Conservation (phyloP, 30 jellyfish, hydroid and myxozoan genomes). For the Aurelia sp. region DNA sequence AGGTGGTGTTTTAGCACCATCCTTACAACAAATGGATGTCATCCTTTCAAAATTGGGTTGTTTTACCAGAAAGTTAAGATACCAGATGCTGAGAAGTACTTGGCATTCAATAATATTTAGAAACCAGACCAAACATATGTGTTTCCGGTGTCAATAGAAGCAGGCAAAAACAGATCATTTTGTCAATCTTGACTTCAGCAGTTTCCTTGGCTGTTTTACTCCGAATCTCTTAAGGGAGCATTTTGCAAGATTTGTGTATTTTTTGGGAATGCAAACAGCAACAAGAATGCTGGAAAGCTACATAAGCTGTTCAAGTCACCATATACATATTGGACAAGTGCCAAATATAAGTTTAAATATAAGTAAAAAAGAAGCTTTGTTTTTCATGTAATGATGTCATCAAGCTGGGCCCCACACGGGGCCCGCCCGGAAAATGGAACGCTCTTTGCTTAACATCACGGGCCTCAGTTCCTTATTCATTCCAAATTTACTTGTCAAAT, state of each 20-base stretch:
- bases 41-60: not conserved
- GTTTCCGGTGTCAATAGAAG: not conserved
- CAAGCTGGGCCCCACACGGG: too few relatives aligned
- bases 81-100: not conserved
- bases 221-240: slow-evolving; percentile 31
- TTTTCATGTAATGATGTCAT: too few relatives aligned
- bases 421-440: too few relatives aligned
- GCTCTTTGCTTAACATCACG: too few relatives aligned
- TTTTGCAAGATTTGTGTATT: slow-evolving; percentile 43
- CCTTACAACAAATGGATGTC: not conserved
- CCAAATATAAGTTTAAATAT: slow-evolving; percentile 10
- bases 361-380: too few relatives aligned
- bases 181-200: not conserved
- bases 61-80: not conserved
- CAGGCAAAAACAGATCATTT: slow-evolving; percentile 17
- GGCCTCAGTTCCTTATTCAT: too few relatives aligned
- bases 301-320: slow-evolving; percentile 26
- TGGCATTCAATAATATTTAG: not conserved
- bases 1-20: too few relatives aligned
- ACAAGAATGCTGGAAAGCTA: not conserved
- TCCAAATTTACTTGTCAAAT: too few relatives aligned
- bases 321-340: not conserved
- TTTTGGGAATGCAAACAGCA: slow-evolving; percentile 11
- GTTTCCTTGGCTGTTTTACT: slow-evolving; percentile 42
- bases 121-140: slow-evolving; percentile 10